A percentile compares a stretch with the other conserved stretches of the same genome.
Evolutionary conservation across 2,888 invertebrate species (phyloP).

Genomic region (Gymnoscelis rufifasciata): DNA sequence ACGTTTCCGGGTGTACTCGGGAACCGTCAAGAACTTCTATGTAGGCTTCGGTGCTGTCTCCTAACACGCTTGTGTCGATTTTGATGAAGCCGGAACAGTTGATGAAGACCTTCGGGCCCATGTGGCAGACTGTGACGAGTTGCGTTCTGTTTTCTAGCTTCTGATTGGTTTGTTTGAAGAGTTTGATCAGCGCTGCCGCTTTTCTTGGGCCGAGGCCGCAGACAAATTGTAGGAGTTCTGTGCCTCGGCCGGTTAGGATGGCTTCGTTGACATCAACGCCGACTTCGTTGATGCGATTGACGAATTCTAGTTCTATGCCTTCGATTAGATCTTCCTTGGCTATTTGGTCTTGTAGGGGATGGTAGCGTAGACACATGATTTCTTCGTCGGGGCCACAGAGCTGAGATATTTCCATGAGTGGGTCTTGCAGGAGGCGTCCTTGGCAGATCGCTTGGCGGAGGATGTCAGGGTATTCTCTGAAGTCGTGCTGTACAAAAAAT

Average conservation of each 20-base stretch:
- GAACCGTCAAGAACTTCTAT: conserved; percentile 98
- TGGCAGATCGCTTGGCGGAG: conserved; percentile 95
- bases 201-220: conserved; percentile 98
- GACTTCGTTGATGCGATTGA: conserved; percentile 98
- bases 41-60: conserved; percentile 96
- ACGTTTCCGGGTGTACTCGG: conserved; percentile 98
- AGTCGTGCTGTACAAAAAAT: conserved; percentile 81
- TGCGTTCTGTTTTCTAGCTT: conserved; percentile 96
- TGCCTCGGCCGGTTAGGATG: conserved; percentile 91
- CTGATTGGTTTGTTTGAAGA: conserved; percentile 94
- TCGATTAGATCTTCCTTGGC: conserved; percentile 92
- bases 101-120: conserved; percentile 99
- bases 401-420: conserved; percentile 96
- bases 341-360: conserved; percentile 89
- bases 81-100: conserved; percentile 99
- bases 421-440: conserved; percentile 95
- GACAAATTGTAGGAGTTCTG: conserved; percentile 95
- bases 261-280: conserved; percentile 98
- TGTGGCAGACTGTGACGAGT: conserved; percentile 95
- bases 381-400: conserved; percentile 97
- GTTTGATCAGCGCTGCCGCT: conserved; percentile 90
- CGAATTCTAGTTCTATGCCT: conserved; percentile 91
- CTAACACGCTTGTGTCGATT: conserved; percentile 97
- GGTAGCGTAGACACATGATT: conserved; percentile 95
- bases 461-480: conserved; percentile 94